phyloP scores from a whole-genome alignment of 2,888 invertebrate genomes.

The Mesorhabditis spiculigera region DNA sequence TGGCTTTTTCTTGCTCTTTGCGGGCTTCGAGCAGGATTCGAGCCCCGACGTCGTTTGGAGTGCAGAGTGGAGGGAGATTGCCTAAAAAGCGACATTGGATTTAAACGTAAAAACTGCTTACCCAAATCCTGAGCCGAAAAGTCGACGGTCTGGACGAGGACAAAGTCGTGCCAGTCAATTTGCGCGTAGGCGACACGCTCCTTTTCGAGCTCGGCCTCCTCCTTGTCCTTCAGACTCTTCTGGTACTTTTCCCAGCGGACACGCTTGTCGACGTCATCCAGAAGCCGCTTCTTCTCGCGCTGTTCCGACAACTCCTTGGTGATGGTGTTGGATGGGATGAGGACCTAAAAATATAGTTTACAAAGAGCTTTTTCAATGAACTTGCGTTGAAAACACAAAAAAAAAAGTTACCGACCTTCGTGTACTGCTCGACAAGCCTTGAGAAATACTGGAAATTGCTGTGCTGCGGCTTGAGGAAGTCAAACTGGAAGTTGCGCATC shows the following conservation, averaged over 20 bases:
- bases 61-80: slow-evolving; percentile 64
- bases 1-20: slow-evolving; percentile 43
- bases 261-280: slow-evolving; percentile 67
- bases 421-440: slow-evolving; percentile 93
- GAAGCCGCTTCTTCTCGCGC: slow-evolving; percentile 33
- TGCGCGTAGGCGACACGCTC: slow-evolving; percentile 86
- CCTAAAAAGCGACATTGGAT: slow-evolving; percentile 28
- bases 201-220: slow-evolving; percentile 89
- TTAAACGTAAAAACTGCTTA: slow-evolving; percentile 9
- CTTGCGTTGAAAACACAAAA: neutral
- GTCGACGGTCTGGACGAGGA: slow-evolving; percentile 98
- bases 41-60: slow-evolving; percentile 65
- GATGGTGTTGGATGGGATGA: slow-evolving; percentile 80
- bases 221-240: slow-evolving; percentile 83
- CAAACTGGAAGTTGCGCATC: slow-evolving; percentile 88
- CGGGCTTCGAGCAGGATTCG: slow-evolving; percentile 63
- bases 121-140: slow-evolving; percentile 93
- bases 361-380: neutral
- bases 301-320: slow-evolving; percentile 47
- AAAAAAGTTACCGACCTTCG: slow-evolving; percentile 68
- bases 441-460: slow-evolving; percentile 97
- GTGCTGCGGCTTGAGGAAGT: slow-evolving; percentile 95
- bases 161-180: slow-evolving; percentile 99
- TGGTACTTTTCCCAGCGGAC: slow-evolving; percentile 95
- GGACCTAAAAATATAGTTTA: slow-evolving; percentile 62